Conservation (phyloP, 2,113 vertebrate genomes). For the Ammospiza nelsoni region DNA sequence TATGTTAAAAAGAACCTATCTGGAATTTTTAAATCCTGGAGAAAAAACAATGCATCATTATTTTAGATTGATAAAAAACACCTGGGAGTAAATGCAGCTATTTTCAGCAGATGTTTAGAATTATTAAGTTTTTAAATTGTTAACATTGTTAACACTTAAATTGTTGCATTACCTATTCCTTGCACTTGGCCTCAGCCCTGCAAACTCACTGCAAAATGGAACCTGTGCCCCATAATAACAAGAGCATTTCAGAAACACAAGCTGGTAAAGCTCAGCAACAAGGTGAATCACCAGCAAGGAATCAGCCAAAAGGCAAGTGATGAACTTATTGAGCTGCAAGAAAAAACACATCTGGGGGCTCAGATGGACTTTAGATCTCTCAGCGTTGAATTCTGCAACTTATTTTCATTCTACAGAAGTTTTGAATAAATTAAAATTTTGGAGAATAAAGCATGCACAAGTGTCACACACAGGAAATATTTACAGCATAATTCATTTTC, state of each 20-base stretch:
- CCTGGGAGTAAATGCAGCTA: background rate
- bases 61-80: slow-evolving; percentile 26
- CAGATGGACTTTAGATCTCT: background rate
- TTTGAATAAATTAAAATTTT: slow-evolving; percentile 42
- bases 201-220: background rate
- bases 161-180: background rate
- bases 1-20: background rate
- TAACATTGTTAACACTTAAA: background rate
- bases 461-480: slow-evolving; percentile 40
- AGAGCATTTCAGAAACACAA: background rate
- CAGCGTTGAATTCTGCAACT: background rate
- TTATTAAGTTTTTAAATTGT: background rate
- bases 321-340: background rate
- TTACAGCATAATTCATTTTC: slow-evolving; percentile 18
- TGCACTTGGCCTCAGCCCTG: background rate
- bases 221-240: background rate
- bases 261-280: background rate
- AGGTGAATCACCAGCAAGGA: background rate
- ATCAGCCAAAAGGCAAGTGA: background rate
- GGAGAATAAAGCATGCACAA: slow-evolving; percentile 22
- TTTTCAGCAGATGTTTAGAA: slow-evolving; percentile 16
- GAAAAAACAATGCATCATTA: background rate
- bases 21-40: background rate
- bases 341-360: background rate
- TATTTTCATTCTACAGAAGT: slow-evolving; percentile 16